Evolutionary conservation across 37 sponge, comb jelly and placozoan species (phyloP).

Genomic region (Spongilla lacustris): DNA sequence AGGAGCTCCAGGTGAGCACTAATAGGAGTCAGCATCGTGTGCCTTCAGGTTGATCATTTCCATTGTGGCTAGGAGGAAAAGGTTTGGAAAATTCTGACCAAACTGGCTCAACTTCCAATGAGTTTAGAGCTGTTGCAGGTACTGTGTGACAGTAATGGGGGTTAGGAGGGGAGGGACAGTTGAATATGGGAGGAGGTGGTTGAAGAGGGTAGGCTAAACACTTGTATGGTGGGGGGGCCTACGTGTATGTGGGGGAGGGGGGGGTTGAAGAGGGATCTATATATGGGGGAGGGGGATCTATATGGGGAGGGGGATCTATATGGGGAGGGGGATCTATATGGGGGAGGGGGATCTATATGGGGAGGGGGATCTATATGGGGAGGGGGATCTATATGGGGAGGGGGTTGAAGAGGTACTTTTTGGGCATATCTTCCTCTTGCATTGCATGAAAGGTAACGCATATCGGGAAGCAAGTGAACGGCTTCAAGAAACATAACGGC

Average conservation of each 20-base stretch:
- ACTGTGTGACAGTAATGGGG: neutral
- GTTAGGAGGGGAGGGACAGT: too few species aligned
- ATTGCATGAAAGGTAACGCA: conserved; percentile 46
- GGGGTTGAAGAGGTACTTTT: neutral
- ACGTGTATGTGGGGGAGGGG: neutral
- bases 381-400: neutral
- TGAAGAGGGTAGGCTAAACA: too few species aligned
- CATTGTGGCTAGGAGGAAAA: conserved; percentile 18
- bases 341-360: neutral
- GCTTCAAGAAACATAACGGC: conserved; percentile 42
- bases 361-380: neutral
- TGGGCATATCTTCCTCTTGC: neutral
- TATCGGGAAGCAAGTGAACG: conserved; percentile 65
- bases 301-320: neutral
- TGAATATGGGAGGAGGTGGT: too few species aligned
- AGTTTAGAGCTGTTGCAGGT: conserved; percentile 60
- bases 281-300: neutral
- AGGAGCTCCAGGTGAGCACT: conserved; percentile 14
- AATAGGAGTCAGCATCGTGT: neutral
- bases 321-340: neutral
- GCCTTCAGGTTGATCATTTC: neutral
- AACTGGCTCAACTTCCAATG: conserved; percentile 38
- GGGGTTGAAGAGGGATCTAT: neutral
- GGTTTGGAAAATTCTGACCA: conserved; percentile 33
- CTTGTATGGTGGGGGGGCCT: neutral